These are phyloP conservation scores for Girardinichthys multiradiatus DNA, from an alignment of 2,113 vertebrate species.

Conservation along the genomic window DNA sequence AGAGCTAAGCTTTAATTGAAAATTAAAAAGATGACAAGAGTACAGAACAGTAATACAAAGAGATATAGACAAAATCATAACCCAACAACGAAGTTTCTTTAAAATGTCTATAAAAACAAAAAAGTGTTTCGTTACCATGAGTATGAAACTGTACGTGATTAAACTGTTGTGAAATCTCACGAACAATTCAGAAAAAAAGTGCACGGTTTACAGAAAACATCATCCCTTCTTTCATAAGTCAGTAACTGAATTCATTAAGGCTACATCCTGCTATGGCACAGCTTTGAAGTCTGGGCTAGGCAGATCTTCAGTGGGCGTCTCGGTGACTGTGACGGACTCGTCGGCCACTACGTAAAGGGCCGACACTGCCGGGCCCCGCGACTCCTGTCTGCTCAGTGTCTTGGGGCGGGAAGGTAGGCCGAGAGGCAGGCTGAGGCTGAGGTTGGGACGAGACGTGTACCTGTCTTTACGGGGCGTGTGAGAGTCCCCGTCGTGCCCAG, in stretches of 20 bases:
- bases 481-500: slow-evolving; percentile 88
- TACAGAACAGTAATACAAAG: slow-evolving; percentile 57
- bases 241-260: slow-evolving; percentile 18
- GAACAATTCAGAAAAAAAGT: slow-evolving; percentile 39
- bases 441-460: slow-evolving; percentile 83
- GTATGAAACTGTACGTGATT: slow-evolving; percentile 36
- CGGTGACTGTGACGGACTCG: slow-evolving; percentile 80
- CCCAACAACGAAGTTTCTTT: slow-evolving; percentile 17
- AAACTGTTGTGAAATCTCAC: slow-evolving; percentile 20
- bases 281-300: slow-evolving; percentile 69
- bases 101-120: slow-evolving; percentile 21
- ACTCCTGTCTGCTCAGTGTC: slow-evolving; percentile 76
- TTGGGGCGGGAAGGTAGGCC: slow-evolving; percentile 67
- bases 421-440: slow-evolving; percentile 75
- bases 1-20: slow-evolving; percentile 74
- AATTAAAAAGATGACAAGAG: slow-evolving; percentile 58
- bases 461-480: slow-evolving; percentile 92
- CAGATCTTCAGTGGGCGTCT: slow-evolving; percentile 74
- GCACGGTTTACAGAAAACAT: slow-evolving; percentile 45
- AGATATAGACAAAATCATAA: slow-evolving; percentile 41
- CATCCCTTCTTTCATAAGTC: slow-evolving; percentile 38
- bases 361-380: slow-evolving; percentile 70
- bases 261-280: slow-evolving; percentile 50
- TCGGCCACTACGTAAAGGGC: slow-evolving; percentile 81
- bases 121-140: slow-evolving; percentile 24